These are phyloP conservation scores for Zosterops pallidus DNA, from an alignment of 2,113 vertebrate genomes.

Conservation along the genomic window DNA sequence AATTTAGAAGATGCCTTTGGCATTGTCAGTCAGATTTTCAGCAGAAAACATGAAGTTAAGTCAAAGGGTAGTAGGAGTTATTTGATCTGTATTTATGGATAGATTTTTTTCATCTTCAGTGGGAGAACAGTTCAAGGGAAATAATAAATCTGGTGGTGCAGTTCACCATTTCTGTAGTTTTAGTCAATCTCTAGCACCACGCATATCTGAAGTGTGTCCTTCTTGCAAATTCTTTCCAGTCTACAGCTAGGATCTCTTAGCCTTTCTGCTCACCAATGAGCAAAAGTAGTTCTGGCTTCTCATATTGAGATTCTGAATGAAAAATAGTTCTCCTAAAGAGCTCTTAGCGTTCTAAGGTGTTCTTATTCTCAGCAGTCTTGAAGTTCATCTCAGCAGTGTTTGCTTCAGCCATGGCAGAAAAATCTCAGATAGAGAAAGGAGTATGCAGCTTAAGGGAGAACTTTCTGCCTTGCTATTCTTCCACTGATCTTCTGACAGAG, in stretches of 20 bases:
- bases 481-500: background rate
- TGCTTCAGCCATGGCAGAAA: background rate
- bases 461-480: background rate
- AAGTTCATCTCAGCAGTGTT: background rate
- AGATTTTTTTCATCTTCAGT: background rate
- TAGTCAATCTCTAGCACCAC: background rate
- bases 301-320: background rate
- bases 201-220: background rate
- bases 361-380: background rate
- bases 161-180: background rate
- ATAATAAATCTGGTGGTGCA: background rate
- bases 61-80: background rate
- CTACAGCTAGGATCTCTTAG: background rate
- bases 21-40: background rate
- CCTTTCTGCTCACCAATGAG: background rate
- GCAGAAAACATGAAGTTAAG: background rate
- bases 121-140: background rate
- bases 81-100: background rate
- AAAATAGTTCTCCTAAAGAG: background rate
- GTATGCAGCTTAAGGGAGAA: background rate
- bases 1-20: background rate
- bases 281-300: background rate
- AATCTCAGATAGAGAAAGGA: background rate
- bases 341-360: background rate
- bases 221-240: background rate